These are phyloP conservation scores for Anastatus disparis DNA, from an alignment of 1,140 invertebrate species.

Conservation along the genomic window DNA sequence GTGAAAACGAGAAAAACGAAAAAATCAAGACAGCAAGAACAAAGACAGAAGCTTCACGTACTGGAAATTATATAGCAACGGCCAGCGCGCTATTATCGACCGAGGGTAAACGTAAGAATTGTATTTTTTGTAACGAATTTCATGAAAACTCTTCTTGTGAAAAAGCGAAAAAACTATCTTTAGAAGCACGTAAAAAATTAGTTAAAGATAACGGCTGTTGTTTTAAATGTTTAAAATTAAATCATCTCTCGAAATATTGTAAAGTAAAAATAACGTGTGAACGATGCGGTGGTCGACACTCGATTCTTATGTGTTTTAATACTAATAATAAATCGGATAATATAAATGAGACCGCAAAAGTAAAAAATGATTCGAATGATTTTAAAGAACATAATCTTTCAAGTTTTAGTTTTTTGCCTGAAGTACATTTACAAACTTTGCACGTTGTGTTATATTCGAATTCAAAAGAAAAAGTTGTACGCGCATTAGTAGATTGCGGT, in stretches of 20 bases:
- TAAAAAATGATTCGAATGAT: neutral
- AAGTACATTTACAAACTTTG: slow-evolving; percentile 45
- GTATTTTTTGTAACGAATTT: slow-evolving; percentile 40
- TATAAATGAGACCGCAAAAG: neutral
- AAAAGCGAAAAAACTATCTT: slow-evolving; percentile 35
- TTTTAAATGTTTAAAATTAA: slow-evolving; percentile 37
- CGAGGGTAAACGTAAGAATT: slow-evolving; percentile 8
- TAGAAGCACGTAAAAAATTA: slow-evolving; percentile 29
- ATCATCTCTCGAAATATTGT: slow-evolving; percentile 31
- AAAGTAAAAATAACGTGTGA: slow-evolving; percentile 32
- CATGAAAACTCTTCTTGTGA: slow-evolving; percentile 34
- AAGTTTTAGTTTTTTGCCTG: slow-evolving; percentile 30
- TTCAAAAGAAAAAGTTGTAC: slow-evolving; percentile 28
- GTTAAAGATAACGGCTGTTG: slow-evolving; percentile 35
- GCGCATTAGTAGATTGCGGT: slow-evolving; percentile 39
- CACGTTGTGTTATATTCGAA: slow-evolving; percentile 37
- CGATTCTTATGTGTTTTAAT: slow-evolving; percentile 32
- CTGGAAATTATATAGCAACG: slow-evolving; percentile 19
- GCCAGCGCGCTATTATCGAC: neutral
- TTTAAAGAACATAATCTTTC: slow-evolving; percentile 26
- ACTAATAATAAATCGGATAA: neutral
- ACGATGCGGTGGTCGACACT: slow-evolving; percentile 34
- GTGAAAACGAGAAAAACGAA: neutral
- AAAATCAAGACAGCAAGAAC: slow-evolving; percentile 4
- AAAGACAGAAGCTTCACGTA: neutral